Evolutionary conservation across 2,113 vertebrate genomes (phyloP), one percentile per base, ranked within the genome.

Genomic region (Deroptyus accipitrinus): DNA sequence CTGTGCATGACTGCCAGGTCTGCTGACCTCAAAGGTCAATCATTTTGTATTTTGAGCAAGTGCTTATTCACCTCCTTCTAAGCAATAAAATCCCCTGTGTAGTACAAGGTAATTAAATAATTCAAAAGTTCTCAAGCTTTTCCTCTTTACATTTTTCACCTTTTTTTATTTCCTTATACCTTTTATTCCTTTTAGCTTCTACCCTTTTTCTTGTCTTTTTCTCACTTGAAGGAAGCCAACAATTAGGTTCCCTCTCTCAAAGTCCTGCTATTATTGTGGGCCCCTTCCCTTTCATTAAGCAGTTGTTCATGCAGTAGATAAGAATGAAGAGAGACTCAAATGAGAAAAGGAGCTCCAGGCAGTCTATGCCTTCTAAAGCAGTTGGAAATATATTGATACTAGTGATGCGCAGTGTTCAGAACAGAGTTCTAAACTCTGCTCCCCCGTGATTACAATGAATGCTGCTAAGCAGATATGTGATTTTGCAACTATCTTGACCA

Each of bases 221-320:
- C 42, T 63, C 15, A 24, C 28, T 55, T 88, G 52, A 63, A 90
- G 25, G 52, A 88, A 61, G 13, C 2, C 13, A 70, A 66, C 3
- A 87, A 13, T 37, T 76, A n/a, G 15, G 31, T 68, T 17, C 5
- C 3, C 5, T 54, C 13, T 82, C 31, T 28, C 42, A 46, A 74
- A 78, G 27, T 7, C 2, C 6, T 82, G 0, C 0, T 63, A 15
- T 57, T 70, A 44, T 5, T 64, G 2, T 72, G 11, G 68, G 17
- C 10, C 33, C 17, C 23, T 69, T 84, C 23, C 6, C 41, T 74
- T 92, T 49, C 35, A 24, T 55, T 42, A 44, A 31, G 13, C 23
- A 85, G 11, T 37, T 7, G 4, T 64, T 88, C n/a, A n/a, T 48
- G 11, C 5, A 77, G 37, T 22, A 74, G 17, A 31, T 33, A 64